Base-by-base conservation (phyloP, 2,113 vertebrate genomes). In the Ciconia boyciana region DNA sequence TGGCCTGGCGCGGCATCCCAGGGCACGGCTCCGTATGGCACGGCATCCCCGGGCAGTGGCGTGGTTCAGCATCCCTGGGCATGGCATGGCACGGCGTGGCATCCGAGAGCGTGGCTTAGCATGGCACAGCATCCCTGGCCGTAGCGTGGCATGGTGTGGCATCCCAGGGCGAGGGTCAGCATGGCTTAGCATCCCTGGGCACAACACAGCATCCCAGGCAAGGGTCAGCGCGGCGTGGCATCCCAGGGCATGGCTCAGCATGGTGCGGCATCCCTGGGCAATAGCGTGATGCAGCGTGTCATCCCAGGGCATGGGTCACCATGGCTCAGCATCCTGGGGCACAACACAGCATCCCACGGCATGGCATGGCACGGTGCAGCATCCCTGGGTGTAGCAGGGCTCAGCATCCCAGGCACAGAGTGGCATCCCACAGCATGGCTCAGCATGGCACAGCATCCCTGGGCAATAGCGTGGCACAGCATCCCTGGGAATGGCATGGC, bases 61-160 rank as follows among this genome's bases (percentile, higher is more conserved):
- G 39, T 39, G 54, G 62, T 25, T 10, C 6, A 10, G 34, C 20
- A 8, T 31, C 34, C 34, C 12, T 43, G 39, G 13, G 8, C 8
- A 7, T 5, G 5, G 34, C 3, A 3, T 11, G 74, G 41, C 66
- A 31, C 13, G 9, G 55, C 12, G 20, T 39, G 43, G 68, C 48
- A 62, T 62, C 58, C 9, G 20, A 8, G n/a, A 44, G 44, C 15
- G 3, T 5, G 25, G 46, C 16, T 29, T 36, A 11, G 39, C 9
- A 4, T 13, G 20, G 69, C 19, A 11, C 31, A 4, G 57, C 20
- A 17, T 52, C 64, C 10, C 8, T 28, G 87, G 39, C 20, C 3
- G 0, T 26, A 44, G 36, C 1, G 3, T 34, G 32, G 14, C 60
- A 8, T 24, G 7, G 49, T 7, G 15, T 24, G 8, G n/a, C 36